These are phyloP conservation scores for Zaprionus davidi DNA, from an alignment of 1,140 invertebrate genomes.

Conservation along the genomic window DNA sequence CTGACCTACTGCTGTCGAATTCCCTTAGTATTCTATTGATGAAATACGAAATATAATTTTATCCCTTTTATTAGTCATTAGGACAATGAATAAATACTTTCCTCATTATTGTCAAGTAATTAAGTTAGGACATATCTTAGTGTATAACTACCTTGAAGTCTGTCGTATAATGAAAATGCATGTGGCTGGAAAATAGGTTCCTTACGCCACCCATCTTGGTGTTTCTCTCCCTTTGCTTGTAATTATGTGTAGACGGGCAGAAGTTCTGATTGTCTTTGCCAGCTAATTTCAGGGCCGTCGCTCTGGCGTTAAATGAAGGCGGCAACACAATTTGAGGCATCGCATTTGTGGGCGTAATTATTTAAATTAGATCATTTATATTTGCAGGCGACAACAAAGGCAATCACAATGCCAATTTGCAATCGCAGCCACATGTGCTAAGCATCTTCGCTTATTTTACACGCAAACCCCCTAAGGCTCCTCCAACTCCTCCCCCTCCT, in stretches of 20 bases:
- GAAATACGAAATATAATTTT: no score
- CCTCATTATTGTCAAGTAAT: not conserved
- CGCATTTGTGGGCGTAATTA: conserved; percentile 74
- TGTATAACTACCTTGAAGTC: not conserved
- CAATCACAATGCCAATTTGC: conserved; percentile 62
- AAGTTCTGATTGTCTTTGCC: conserved; percentile 31
- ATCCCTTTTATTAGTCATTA: not conserved
- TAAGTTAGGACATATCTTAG: not conserved
- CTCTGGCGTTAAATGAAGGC: conserved; percentile 67
- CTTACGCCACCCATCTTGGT: no score
- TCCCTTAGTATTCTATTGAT: not conserved
- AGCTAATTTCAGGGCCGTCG: conserved; percentile 53
- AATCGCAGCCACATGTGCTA: conserved; percentile 61
- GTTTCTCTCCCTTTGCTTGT: not conserved
- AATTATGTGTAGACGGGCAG: conserved; percentile 1
- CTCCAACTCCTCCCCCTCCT: not conserved
- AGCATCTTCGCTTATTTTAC: conserved; percentile 31
- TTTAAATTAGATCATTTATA: conserved; percentile 80
- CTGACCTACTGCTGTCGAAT: not conserved
- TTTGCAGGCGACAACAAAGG: conserved; percentile 70
- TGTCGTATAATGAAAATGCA: not conserved
- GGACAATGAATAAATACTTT: not conserved
- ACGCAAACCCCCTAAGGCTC: conserved; percentile 7
- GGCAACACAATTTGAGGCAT: conserved; percentile 50
- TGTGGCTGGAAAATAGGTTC: not conserved